phyloP scores from a whole-genome alignment of 2,888 invertebrate species.

The Sisyra nigra region DNA sequence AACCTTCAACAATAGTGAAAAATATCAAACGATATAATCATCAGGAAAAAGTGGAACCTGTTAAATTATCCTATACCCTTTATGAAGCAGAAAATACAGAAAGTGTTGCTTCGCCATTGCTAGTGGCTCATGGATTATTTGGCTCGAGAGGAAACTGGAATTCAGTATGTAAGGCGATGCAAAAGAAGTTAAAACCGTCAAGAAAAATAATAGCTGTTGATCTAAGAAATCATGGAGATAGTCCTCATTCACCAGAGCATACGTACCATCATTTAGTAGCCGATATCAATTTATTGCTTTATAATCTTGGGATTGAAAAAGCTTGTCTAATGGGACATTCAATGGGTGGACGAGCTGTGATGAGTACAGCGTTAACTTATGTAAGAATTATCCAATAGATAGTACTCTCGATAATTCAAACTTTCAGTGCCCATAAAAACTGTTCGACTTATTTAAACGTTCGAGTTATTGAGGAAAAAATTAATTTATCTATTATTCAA shows the following conservation, averaged over 20 bases:
- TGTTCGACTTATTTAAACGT: not conserved
- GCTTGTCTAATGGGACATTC: constrained; percentile 75
- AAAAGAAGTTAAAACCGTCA: constrained; percentile 43
- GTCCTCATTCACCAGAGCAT: constrained; percentile 61
- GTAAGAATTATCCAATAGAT: constrained; percentile 24
- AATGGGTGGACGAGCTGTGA: constrained; percentile 88
- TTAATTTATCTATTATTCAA: not conserved
- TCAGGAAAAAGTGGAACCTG: constrained; percentile 13
- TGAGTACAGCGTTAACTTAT: constrained; percentile 63
- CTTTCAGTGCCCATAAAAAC: not conserved
- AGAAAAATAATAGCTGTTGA: constrained; percentile 68
- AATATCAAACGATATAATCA: too few species aligned
- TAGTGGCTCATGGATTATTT: constrained; percentile 77
- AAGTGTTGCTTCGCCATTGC: constrained; percentile 38
- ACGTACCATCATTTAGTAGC: constrained; percentile 55
- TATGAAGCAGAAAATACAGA: constrained; percentile 36
- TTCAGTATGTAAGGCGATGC: constrained; percentile 53
- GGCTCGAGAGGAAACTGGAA: constrained; percentile 83
- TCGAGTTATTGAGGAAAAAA: not conserved
- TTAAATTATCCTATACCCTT: constrained; percentile 49
- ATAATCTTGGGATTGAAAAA: constrained; percentile 43
- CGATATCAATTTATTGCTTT: constrained; percentile 52
- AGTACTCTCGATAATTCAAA: constrained; percentile 1
- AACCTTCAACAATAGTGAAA: too few species aligned
- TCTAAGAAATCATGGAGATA: constrained; percentile 90